phyloP scores from a whole-genome alignment of 2,113 vertebrate species.

The Tylochromis polylepis region DNA sequence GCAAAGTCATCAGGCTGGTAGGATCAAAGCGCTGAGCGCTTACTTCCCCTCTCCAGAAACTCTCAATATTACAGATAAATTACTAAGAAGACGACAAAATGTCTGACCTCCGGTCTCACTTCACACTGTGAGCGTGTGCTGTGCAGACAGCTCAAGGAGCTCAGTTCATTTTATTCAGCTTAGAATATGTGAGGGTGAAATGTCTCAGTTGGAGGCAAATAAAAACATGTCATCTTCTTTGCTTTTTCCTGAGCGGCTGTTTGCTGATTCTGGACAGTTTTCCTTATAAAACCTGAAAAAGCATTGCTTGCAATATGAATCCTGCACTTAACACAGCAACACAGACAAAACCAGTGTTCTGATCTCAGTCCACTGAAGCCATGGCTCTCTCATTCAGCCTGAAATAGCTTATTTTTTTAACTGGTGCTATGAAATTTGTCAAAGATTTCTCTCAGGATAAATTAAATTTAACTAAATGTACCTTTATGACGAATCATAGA shows the following conservation, averaged over 20 bases:
- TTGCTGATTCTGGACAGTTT: not conserved
- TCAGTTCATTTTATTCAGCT: not conserved
- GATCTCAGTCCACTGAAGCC: not conserved
- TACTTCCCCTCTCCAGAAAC: constrained; percentile 5
- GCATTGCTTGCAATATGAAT: not conserved
- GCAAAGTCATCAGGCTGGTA: not conserved
- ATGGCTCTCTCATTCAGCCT: not conserved
- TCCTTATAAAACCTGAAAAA: not conserved
- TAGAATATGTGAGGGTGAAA: not conserved
- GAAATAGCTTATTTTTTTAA: not conserved
- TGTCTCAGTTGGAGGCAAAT: not conserved
- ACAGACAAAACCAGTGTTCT: not conserved
- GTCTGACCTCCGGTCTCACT: not conserved
- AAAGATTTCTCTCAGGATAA: not conserved
- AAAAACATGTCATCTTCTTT: not conserved
- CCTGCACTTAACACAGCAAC: not conserved
- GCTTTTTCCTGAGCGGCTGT: not conserved
- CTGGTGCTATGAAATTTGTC: not conserved
- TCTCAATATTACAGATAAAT: not conserved
- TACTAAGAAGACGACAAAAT: not conserved
- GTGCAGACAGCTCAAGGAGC: not conserved
- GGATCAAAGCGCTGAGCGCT: constrained; percentile 7
- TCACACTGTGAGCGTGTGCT: not conserved
- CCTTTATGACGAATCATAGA: not conserved
- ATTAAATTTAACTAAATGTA: not conserved